Evolutionary conservation across 2,888 invertebrate species (phyloP), one percentile per base, ranked within the genome.

Genomic region (Amiota communis): DNA sequence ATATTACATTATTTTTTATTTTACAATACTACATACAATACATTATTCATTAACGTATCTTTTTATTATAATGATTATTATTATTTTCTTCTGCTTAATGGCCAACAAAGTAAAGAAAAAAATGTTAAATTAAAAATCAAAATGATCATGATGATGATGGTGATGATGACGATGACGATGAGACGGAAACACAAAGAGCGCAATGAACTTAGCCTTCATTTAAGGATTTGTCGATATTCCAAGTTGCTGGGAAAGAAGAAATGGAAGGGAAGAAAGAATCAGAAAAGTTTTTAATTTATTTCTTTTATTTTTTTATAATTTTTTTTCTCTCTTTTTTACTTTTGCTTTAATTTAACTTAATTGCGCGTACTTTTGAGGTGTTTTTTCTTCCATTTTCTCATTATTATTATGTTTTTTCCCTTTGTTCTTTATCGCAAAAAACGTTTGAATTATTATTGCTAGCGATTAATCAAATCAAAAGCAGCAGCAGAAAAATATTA

Each of bases 391-490:
- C 9, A 15, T 53, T 12, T 53, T 53, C 13, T 3, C n/a, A n/a
- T 53, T 53, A n/a, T 53, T 53, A 36, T 36, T 36, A 36, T 36
- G 36, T 36, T 6, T 36, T 36, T 6, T 36, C 36, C 8, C 36
- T 23, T 63, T 63, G 63, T 46, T 63, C 46, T 36, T 46, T 63
- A 47, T 47, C 13, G 49, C 51, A 67, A 46, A 63, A 68, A 46
- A 49, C 51, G 51, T 67, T 67, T 67, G 67, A 67, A 67, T 53
- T 68, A 68, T 53, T 51, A 68, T 68, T 68, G 51, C 78, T 82
- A 77, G 78, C 82, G 82, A 85, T 82, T 82, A 82, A 82, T 82
- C 82, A 82, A 82, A 82, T 82, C 82, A 85, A 85, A 6, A 36
- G 36, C 36, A 36, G 36, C 36, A 36, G 36, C 36, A 36, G 36